Conservation (phyloP, 2,113 vertebrate species). For the Clarias magur region DNA sequence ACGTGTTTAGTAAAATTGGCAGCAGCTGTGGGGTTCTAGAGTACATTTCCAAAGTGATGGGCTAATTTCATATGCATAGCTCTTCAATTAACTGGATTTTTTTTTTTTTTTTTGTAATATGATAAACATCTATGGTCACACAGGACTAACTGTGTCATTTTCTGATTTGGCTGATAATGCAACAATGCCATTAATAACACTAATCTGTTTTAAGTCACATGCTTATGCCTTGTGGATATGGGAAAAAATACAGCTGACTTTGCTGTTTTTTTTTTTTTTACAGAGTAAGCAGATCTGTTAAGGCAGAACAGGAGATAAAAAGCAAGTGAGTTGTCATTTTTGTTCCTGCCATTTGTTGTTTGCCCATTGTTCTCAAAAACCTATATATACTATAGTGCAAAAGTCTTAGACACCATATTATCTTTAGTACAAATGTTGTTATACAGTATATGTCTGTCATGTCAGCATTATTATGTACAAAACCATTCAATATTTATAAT, state of each 20-base stretch:
- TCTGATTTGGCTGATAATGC: background rate
- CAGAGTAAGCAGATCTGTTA: background rate
- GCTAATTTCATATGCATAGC: background rate
- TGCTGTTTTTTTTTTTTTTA: background rate
- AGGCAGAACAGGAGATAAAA: background rate
- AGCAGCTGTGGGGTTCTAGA: conserved; percentile 24
- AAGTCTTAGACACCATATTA: no score
- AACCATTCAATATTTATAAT: no score
- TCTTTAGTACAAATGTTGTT: no score
- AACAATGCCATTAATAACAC: background rate
- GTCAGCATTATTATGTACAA: no score
- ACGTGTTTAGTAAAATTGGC: conserved; percentile 24
- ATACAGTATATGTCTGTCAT: no score
- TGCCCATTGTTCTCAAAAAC: background rate
- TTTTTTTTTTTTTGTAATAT: background rate
- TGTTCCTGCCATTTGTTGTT: background rate
- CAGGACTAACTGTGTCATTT: background rate
- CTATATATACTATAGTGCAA: background rate
- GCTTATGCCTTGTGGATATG: background rate
- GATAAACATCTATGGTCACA: background rate
- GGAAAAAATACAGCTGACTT: background rate
- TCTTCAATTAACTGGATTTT: background rate
- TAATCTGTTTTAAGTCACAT: background rate
- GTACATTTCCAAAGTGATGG: background rate
- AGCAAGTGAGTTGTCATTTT: background rate